Percentiles rank a stretch among this genome's conserved stretches.
phyloP scores from a whole-genome alignment of 2,113 vertebrate genomes.

The Nerophis ophidion region DNA sequence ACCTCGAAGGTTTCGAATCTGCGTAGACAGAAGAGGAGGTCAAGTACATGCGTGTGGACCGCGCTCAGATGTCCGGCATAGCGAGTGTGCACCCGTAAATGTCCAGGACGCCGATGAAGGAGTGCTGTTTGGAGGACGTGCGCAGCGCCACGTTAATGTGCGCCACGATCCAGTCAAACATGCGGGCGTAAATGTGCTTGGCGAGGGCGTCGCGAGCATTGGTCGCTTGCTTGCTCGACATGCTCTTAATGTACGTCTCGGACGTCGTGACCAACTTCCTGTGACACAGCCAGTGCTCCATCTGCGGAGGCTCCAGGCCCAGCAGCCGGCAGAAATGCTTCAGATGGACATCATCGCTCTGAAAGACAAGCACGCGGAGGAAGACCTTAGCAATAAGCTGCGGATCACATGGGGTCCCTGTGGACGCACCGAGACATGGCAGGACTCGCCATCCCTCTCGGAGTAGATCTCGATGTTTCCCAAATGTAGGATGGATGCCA shows the following conservation, averaged over 20 bases:
- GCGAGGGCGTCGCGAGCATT: constrained; percentile 85
- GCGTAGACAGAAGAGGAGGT: constrained; percentile 5
- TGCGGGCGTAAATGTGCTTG: constrained; percentile 90
- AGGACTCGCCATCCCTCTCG: constrained; percentile 79
- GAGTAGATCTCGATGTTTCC: constrained; percentile 80
- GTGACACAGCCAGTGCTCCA: constrained; percentile 93
- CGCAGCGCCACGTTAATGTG: constrained; percentile 85
- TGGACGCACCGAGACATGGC: constrained; percentile 74
- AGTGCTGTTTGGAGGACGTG: constrained; percentile 80
- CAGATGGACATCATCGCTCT: constrained; percentile 79
- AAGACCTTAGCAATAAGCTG: not conserved
- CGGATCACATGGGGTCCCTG: not conserved
- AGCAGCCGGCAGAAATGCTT: constrained; percentile 80
- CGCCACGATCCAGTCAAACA: constrained; percentile 91
- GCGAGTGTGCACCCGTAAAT: constrained; percentile 82
- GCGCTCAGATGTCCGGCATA: not conserved
- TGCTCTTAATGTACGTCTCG: constrained; percentile 89
- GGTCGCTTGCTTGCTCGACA: constrained; percentile 74
- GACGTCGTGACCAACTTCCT: constrained; percentile 82
- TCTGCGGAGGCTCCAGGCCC: constrained; percentile 83
- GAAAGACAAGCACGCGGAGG: constrained; percentile 2
- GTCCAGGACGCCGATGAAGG: constrained; percentile 93
- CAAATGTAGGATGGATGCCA: constrained; percentile 90
- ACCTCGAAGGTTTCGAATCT: constrained; percentile 96
- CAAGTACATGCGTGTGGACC: not conserved